These are phyloP conservation scores for Gambusia holbrooki DNA, from an alignment of 2,113 vertebrate species.

Conservation along the genomic window DNA sequence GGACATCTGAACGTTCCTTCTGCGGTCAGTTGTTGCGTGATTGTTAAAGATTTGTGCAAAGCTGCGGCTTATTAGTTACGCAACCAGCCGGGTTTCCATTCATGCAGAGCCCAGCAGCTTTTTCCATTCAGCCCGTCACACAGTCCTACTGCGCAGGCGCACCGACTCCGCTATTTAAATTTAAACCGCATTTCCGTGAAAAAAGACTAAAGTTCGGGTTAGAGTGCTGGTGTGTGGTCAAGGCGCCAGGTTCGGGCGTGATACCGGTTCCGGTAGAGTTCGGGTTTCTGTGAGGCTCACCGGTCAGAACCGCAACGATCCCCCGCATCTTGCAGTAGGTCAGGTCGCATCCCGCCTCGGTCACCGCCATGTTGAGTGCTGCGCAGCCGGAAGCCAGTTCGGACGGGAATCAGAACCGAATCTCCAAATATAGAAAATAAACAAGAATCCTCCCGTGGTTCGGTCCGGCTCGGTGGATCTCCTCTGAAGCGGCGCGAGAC, in stretches of 20 bases:
- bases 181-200: background rate
- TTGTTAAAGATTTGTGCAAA: constrained; percentile 27
- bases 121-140: constrained; percentile 14
- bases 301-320: constrained; percentile 78
- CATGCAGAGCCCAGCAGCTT: constrained; percentile 14
- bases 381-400: constrained; percentile 19
- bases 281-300: constrained; percentile 56
- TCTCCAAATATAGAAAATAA: background rate
- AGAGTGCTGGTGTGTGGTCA: too few species aligned
- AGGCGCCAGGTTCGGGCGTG: background rate
- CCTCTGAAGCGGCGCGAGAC: background rate
- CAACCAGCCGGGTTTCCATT: constrained; percentile 56
- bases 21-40: background rate
- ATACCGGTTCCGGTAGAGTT: too few species aligned
- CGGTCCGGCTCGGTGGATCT: background rate
- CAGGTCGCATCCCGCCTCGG: constrained; percentile 79
- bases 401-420: background rate
- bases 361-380: constrained; percentile 74
- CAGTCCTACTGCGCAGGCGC: background rate
- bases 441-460: too few species aligned
- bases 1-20: background rate
- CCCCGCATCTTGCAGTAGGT: constrained; percentile 85
- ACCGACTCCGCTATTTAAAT: background rate
- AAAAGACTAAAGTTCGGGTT: background rate
- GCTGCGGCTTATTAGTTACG: constrained; percentile 64